Evolutionary conservation across 2,797 vertebrate genomes (phyloP).

Genomic region (Rallus crepitans): DNA sequence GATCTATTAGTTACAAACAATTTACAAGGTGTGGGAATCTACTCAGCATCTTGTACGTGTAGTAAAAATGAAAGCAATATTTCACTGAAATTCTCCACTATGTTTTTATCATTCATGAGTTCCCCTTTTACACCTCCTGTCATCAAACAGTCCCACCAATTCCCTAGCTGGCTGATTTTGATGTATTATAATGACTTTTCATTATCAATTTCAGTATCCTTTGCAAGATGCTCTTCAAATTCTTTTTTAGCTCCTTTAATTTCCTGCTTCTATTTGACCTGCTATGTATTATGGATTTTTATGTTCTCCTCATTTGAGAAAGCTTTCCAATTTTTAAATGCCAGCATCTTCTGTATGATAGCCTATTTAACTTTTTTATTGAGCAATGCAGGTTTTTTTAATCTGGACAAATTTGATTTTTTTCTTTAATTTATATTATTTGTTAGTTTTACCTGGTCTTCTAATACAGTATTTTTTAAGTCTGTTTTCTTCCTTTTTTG

Average conservation of each 20-base stretch:
- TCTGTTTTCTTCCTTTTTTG: neutral
- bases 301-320: neutral
- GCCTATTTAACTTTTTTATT: neutral
- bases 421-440: no score
- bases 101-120: neutral
- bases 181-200: slow-evolving; percentile 30
- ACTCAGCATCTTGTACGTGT: neutral
- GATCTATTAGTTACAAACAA: neutral
- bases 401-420: neutral
- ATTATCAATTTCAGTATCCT: neutral
- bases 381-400: neutral
- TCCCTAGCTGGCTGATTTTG: neutral
- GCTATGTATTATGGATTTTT: slow-evolving; percentile 26
- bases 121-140: neutral
- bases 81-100: neutral
- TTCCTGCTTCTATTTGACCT: slow-evolving; percentile 45
- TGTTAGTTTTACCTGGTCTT: neutral
- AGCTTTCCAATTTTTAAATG: slow-evolving; percentile 11
- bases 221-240: slow-evolving; percentile 16
- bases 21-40: neutral
- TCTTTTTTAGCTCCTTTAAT: slow-evolving; percentile 38
- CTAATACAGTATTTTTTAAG: neutral
- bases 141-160: neutral
- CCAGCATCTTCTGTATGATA: neutral
- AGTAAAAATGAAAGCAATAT: neutral